These are phyloP conservation scores for Chironomus striatipennis DNA, from an alignment of 1,140 invertebrate species.

Conservation along the genomic window DNA sequence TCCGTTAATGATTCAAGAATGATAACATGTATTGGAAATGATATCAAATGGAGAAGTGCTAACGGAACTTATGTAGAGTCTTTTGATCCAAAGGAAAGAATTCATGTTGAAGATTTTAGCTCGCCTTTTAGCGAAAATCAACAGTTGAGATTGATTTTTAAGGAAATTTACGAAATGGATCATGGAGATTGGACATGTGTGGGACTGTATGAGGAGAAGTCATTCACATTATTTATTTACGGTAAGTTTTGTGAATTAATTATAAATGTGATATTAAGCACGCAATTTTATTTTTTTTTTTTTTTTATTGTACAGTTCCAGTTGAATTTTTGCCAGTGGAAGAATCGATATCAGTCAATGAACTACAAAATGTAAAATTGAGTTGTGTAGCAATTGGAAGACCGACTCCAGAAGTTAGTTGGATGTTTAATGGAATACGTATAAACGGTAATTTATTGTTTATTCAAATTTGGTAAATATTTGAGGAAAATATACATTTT, in stretches of 20 bases:
- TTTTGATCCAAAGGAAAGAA: not conserved
- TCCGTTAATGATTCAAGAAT: not conserved
- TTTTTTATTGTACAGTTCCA: not conserved
- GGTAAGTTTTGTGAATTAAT: not conserved
- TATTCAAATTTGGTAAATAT: no score
- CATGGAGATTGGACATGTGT: not conserved
- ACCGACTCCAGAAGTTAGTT: not conserved
- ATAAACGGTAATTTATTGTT: no score
- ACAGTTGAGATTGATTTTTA: not conserved
- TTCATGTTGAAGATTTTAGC: not conserved
- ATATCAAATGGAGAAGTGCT: not conserved
- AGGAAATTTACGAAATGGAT: not conserved
- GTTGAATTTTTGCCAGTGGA: not conserved
- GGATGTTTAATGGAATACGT: not conserved
- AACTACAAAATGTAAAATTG: not conserved
- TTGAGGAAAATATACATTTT: no score
- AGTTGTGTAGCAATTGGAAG: not conserved
- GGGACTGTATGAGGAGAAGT: not conserved
- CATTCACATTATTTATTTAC: not conserved
- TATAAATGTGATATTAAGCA: not conserved
- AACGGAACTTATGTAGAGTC: not conserved
- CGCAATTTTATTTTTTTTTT: not conserved
- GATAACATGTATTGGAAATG: not conserved
- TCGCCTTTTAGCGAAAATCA: not conserved
- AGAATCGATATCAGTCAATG: not conserved